Conservation (phyloP, 2,888 invertebrate genomes). For the Phymatocera aterrima region DNA sequence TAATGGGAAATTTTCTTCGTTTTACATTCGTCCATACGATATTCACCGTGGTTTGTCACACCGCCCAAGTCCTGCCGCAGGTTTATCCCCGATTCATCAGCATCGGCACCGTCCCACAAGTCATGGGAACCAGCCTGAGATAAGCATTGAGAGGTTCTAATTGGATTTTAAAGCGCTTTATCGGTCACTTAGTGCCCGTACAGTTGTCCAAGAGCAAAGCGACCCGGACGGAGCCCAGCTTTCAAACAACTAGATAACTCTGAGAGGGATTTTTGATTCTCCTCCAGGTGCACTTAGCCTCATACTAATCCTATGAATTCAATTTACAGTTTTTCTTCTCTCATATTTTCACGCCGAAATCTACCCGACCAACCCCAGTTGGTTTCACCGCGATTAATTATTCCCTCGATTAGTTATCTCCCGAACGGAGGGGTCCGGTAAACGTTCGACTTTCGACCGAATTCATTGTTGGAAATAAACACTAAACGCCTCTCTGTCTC, state of each 20-base stretch:
- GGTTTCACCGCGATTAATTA: constrained; percentile 18
- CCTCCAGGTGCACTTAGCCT: not conserved
- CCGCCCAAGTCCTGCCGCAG: not conserved
- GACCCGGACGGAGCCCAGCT: not conserved
- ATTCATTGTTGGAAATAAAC: not conserved
- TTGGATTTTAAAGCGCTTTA: constrained; percentile 63
- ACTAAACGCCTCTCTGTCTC: not conserved
- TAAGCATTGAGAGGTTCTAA: constrained; percentile 66
- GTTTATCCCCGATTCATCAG: not conserved
- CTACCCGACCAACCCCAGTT: not conserved
- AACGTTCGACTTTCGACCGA: not conserved
- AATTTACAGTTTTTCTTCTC: not conserved
- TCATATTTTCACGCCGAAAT: not conserved
- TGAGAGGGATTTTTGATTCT: constrained; percentile 34
- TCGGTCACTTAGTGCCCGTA: constrained; percentile 62
- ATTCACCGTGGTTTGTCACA: not conserved
- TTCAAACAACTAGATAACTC: constrained; percentile 34
- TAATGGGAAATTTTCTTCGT: not conserved
- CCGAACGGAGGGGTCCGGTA: not conserved
- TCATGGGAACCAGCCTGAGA: constrained; percentile 30
- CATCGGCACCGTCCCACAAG: not conserved
- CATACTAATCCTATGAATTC: too few species aligned
- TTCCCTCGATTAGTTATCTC: constrained; percentile 8
- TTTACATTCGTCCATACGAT: not conserved
- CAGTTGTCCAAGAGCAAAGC: constrained; percentile 44